Base-by-base conservation (phyloP, 1,140 invertebrate species). In the Daktulosphaira vitifoliae region DNA sequence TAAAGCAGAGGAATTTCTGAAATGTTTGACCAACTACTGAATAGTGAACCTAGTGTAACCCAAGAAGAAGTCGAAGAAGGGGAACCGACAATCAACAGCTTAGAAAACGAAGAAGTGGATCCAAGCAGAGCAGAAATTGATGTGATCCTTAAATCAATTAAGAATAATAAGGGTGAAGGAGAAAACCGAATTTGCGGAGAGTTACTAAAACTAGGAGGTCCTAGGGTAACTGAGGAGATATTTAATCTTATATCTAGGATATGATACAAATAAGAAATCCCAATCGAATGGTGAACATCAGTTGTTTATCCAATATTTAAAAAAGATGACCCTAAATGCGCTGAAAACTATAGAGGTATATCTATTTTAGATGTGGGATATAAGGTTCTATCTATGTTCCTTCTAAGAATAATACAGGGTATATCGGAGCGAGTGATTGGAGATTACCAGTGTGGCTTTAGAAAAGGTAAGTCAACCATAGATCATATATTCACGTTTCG, bases 231-330 rank as follows among this genome's bases (percentile, higher is more conserved):
- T 23, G 20, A 54, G 2, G 52, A 5, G 16, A n/a, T 53, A 38
- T 39, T 54, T 23, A 54, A 39, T 39, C 20, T 54, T 39, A 54
- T 52, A 52, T 52, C 50, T 52, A 52, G 16, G n/a, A 51, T 51
- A 52, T 52, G 50, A 26, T 16, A 3, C 18, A 52, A 37, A 37
- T 23, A 52, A 52, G 50, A 52, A 52, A 52, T 52, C 13, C 26
- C 29, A 22, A 37, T 8, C 29, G 16, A 52, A 11, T 18, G 50
- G 50, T 16, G 50, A 52, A 52, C 29, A 52, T 52, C n/a, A 52
- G 16, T 52, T 52, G 33, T 52, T 18, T 37, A 26, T 18, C 50
- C 26, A 52, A 52, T 52, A 52, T 33, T 51, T 18, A 52, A 52
- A 52, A 33, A 52, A 52, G 16, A 26, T 37, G 50, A 52, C 29